phyloP scores from a whole-genome alignment of 1,140 invertebrate species.

The Tetramorium parvispinum region DNA sequence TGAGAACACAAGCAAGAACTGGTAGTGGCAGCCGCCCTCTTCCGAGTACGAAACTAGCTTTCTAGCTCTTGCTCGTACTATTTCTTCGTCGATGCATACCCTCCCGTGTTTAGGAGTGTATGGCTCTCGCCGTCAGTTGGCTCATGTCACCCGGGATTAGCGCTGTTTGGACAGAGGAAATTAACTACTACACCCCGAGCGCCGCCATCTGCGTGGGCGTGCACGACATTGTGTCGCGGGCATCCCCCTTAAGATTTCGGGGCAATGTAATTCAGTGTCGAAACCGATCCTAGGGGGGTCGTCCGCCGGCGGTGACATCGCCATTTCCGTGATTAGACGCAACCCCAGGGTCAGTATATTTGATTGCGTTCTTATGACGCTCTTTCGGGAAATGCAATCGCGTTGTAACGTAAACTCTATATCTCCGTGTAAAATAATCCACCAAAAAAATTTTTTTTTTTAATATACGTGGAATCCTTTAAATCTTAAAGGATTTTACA shows the following conservation, averaged over 20 bases:
- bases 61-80: conserved; percentile 16
- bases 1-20: conserved; percentile 23
- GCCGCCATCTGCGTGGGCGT: conserved; percentile 79
- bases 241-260: conserved; percentile 76
- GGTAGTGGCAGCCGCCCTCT: conserved; percentile 53
- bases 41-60: conserved; percentile 44
- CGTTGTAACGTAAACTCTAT: not conserved
- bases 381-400: conserved; percentile 24
- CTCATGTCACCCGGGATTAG: conserved; percentile 85
- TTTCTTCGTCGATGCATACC: conserved; percentile 41
- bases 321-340: conserved; percentile 74
- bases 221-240: conserved; percentile 76
- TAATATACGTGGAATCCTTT: too few relatives aligned
- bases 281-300: conserved; percentile 71
- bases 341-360: conserved; percentile 60
- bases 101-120: conserved; percentile 74
- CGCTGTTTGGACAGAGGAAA: conserved; percentile 85
- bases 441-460: too few relatives aligned
- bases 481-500: too few relatives aligned
- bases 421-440: not conserved
- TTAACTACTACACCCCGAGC: conserved; percentile 80
- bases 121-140: conserved; percentile 80
- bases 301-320: conserved; percentile 57
- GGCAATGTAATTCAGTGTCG: conserved; percentile 73
- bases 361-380: conserved; percentile 51